phyloP scores from a whole-genome alignment of 2,797 vertebrate species.

The Argentina silus region DNA sequence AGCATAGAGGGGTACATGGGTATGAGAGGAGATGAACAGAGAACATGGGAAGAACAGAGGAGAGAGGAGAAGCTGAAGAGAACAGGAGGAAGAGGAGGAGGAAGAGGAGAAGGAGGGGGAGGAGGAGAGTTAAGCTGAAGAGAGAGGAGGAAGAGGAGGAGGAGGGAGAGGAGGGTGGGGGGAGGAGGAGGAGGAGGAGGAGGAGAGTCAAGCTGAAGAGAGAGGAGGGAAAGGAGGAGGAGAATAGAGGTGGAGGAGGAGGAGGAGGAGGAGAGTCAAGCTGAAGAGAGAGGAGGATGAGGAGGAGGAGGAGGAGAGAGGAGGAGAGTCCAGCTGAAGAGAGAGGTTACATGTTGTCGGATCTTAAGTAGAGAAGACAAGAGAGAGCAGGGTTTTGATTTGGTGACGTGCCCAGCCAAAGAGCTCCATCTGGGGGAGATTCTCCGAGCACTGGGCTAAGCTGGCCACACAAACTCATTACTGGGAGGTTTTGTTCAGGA shows the following conservation, averaged over 20 bases:
- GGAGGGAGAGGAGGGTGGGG: not conserved
- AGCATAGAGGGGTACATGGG: too few species aligned
- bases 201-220: not conserved
- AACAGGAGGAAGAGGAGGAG: too few species aligned
- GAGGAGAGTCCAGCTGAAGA: slow-evolving; percentile 2
- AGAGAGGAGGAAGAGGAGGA: not conserved
- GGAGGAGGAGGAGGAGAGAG: too few species aligned
- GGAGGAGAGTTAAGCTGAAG: too few species aligned
- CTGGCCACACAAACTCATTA: slow-evolving; percentile 73
- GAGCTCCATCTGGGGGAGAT: slow-evolving; percentile 30
- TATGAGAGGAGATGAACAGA: too few species aligned
- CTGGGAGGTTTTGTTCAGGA: slow-evolving; percentile 71
- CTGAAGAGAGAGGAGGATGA: too few species aligned
- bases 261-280: not conserved
- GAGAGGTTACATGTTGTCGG: not conserved
- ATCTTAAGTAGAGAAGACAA: slow-evolving; percentile 43
- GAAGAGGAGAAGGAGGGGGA: not conserved
- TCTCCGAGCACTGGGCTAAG: slow-evolving; percentile 46
- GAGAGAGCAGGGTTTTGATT: slow-evolving; percentile 45
- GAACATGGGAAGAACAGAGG: too few species aligned
- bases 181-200: too few species aligned
- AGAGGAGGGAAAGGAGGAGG: not conserved
- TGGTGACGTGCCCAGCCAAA: not conserved
- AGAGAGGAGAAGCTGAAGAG: too few species aligned
- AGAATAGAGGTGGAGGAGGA: too few species aligned